Evolutionary conservation across 2,113 vertebrate genomes (phyloP).

Genomic region (Carlito syrichta): DNA sequence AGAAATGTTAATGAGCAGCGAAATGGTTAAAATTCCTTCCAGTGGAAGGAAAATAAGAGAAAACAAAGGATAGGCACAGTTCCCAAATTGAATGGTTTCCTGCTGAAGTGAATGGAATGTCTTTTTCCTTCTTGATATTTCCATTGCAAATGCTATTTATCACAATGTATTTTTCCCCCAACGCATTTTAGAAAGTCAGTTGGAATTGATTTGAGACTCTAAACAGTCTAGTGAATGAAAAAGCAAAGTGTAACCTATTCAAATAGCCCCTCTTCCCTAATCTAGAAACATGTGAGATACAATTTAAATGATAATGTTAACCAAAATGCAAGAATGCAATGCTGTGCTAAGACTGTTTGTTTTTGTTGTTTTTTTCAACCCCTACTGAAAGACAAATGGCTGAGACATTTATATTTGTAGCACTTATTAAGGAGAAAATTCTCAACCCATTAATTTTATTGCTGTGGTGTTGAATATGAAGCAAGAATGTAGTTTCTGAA

Average conservation of each 20-base stretch:
- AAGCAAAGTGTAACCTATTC: slow-evolving; percentile 48
- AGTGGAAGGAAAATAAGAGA: background rate
- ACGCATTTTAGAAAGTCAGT: slow-evolving; percentile 59
- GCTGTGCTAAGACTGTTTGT: background rate
- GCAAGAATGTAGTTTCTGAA: slow-evolving; percentile 10
- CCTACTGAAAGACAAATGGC: slow-evolving; percentile 59
- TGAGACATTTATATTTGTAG: slow-evolving; percentile 54
- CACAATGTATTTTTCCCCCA: slow-evolving; percentile 16
- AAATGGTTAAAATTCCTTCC: slow-evolving; percentile 37
- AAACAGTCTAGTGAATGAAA: slow-evolving; percentile 53
- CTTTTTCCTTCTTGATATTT: slow-evolving; percentile 37
- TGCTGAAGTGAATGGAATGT: background rate
- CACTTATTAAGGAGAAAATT: slow-evolving; percentile 43
- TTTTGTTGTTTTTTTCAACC: background rate
- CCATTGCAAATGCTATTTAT: slow-evolving; percentile 40
- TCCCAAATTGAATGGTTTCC: background rate
- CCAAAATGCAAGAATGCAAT: slow-evolving; percentile 6
- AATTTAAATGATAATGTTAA: slow-evolving; percentile 72
- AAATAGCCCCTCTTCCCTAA: slow-evolving; percentile 47
- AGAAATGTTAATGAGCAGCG: background rate
- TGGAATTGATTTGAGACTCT: slow-evolving; percentile 60
- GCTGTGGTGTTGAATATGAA: slow-evolving; percentile 8
- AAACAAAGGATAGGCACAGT: background rate
- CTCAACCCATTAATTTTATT: slow-evolving; percentile 60
- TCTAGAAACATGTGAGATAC: slow-evolving; percentile 52